Evolutionary conservation across 1,140 invertebrate species (phyloP), one percentile per base, ranked within the genome.

Genomic region (Homalodisca vitripennis): DNA sequence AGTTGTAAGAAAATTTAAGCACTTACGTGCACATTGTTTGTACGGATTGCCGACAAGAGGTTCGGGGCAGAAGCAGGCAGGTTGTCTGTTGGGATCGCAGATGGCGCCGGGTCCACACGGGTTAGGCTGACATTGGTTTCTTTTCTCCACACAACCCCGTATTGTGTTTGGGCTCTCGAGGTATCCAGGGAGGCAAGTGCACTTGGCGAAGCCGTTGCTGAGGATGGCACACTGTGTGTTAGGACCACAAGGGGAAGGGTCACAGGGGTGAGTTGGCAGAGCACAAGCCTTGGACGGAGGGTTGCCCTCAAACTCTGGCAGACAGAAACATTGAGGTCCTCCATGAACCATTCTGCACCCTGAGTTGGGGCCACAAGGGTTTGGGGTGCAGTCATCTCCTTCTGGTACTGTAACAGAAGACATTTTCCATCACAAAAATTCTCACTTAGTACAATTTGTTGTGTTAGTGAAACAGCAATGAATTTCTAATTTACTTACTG

Each of bases 91-190:
- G 14, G 89, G 87, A 80, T 95, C 91, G 76, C 93, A 95, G 47
- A 88, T 81, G 51, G 92, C 92, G 6, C 89, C 88, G 31, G 79
- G 75, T 30, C 93, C 93, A 77, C 93, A 95, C 0, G 89, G 88
- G 75, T 91, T 93, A 2, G 90, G 89, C 72, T 92, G 88, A 74
- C 92, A 94, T 1, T 89, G 88, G 78, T 94, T 92, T 27, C 84
- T 81, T 69, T 87, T 85, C 74, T 90, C 87, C 1, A 92, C 80
- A 75, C 92, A 94, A 29, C 92, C 93, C 76, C 92, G 84, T 51
- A 95, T 88, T 0, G 93, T 94, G 74, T 94, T 94, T 0, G 91
- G 91, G 78, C 89, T 92, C 80, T 94, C 93, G 14, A 94, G 83
- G 76, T 87, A 94, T 22, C 92, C 92, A 68, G 87, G 82, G 67